Evolutionary conservation across 2,797 vertebrate genomes (phyloP), one percentile per base, ranked within the genome.

Genomic region (Molothrus ater): DNA sequence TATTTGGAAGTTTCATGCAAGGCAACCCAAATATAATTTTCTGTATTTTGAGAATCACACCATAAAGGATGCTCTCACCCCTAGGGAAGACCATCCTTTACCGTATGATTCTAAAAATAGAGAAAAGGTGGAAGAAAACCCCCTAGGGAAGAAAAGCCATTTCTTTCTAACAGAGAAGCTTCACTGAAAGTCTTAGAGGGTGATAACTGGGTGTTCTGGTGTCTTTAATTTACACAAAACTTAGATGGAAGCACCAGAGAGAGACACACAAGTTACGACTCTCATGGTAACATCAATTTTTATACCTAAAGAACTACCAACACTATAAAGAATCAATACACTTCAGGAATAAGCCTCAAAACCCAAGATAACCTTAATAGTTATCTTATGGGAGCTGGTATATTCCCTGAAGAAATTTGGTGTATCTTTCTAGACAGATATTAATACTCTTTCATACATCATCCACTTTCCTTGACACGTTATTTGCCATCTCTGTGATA

Each of bases 381-480:
- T 64, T 76, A 22, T 34, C 56, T 53, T 76, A 43, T 26, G 14
- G 31, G 14, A 89, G 16, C 21, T 71, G 31, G 76, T 61, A 71
- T 26, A 80, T 21, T 63, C 71, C 74, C 74, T 80, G 29, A 87
- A 74, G 78, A 73, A 79, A 87, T 70, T 56, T 72, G 32, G 7
- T 7, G 13, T 11, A 70, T 70, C 74, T 73, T 95, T 92, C 53
- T 17, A 86, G 43, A 31, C 29, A 92, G 57, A 89, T 86, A 87
- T 70, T 88, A 94, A 72, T 86, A 76, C 15, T 51, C 48, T 80
- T 92, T 71, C 68, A 91, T 78, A 80, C 6, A 80, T 78, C n/a
- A 91, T 22, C 40, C 42, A 43, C 60, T 90, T 92, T 85, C 5
- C 66, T 84, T 90, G 84, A 87, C 86, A 87, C 17, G 90, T 94